phyloP scores from a whole-genome alignment of 2,113 vertebrate species.

The Nothoprocta perdicaria region DNA sequence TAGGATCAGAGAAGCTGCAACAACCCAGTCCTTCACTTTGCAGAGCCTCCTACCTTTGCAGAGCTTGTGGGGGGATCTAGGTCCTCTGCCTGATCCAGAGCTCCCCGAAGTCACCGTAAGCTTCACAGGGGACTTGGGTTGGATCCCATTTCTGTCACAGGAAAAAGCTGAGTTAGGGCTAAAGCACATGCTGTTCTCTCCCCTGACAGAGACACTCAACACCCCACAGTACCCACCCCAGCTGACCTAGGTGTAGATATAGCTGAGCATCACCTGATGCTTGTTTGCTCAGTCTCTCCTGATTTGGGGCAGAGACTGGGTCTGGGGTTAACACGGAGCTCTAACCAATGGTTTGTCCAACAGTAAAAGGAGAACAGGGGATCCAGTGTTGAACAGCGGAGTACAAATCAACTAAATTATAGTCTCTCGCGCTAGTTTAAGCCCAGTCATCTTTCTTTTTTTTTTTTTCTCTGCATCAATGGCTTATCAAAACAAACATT shows the following conservation, averaged over 20 bases:
- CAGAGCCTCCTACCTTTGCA: neutral
- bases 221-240: neutral
- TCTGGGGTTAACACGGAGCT: neutral
- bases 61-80: fast-evolving
- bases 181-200: fast-evolving
- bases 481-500: neutral
- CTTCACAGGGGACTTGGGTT: neutral
- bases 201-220: neutral
- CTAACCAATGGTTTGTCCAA: neutral
- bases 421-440: neutral
- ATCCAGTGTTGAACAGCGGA: neutral
- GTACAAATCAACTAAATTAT: neutral
- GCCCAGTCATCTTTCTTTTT: neutral
- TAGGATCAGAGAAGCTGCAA: neutral
- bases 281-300: neutral
- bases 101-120: neutral
- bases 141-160: neutral
- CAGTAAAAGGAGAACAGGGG: neutral
- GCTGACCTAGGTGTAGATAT: neutral
- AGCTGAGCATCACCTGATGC: neutral
- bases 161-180: neutral
- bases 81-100: neutral
- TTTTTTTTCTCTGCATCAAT: neutral
- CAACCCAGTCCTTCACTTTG: neutral
- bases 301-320: neutral